A percentile compares a stretch with the other conserved stretches of the same genome.
These are phyloP conservation scores for Ooceraea biroi DNA, from an alignment of 1,140 invertebrate species.

Conservation along the genomic window DNA sequence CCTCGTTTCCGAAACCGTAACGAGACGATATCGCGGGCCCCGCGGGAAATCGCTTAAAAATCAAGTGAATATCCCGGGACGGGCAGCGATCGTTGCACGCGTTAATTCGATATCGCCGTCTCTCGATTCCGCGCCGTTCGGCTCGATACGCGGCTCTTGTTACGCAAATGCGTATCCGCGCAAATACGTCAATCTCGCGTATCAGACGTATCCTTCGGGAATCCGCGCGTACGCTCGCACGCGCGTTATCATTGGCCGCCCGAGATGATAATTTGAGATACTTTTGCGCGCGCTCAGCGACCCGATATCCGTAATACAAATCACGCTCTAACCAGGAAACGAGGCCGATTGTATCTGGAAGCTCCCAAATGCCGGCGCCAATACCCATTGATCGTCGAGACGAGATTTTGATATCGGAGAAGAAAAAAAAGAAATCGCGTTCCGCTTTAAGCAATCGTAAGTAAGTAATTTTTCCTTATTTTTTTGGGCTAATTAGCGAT, in stretches of 20 bases:
- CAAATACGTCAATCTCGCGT: background rate
- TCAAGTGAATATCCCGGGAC: slow-evolving; percentile 14
- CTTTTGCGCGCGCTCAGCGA: slow-evolving; percentile 54
- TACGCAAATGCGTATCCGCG: slow-evolving; percentile 47
- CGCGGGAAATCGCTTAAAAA: slow-evolving; percentile 40
- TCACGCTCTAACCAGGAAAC: slow-evolving; percentile 51
- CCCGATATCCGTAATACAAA: slow-evolving; percentile 45
- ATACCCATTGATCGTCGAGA: background rate
- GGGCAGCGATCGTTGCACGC: background rate
- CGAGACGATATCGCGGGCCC: background rate
- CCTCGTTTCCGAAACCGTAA: slow-evolving; percentile 9
- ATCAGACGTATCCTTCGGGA: slow-evolving; percentile 50
- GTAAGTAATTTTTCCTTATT: slow-evolving; percentile 7
- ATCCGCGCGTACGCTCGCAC: slow-evolving; percentile 38
- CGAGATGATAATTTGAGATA: slow-evolving; percentile 68
- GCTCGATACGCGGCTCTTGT: slow-evolving; percentile 20
- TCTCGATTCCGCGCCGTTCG: slow-evolving; percentile 44
- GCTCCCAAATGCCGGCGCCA: too few relatives aligned
- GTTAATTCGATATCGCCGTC: slow-evolving; percentile 43
- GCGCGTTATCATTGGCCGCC: slow-evolving; percentile 61
- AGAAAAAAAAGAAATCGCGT: slow-evolving; percentile 31
- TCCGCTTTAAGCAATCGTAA: slow-evolving; percentile 3
- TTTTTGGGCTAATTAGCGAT: background rate
- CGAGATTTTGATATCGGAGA: slow-evolving; percentile 13
- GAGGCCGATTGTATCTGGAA: slow-evolving; percentile 49